Evolutionary conservation across 2,797 vertebrate species (phyloP).

Genomic region (Neomorphus geoffroyi): DNA sequence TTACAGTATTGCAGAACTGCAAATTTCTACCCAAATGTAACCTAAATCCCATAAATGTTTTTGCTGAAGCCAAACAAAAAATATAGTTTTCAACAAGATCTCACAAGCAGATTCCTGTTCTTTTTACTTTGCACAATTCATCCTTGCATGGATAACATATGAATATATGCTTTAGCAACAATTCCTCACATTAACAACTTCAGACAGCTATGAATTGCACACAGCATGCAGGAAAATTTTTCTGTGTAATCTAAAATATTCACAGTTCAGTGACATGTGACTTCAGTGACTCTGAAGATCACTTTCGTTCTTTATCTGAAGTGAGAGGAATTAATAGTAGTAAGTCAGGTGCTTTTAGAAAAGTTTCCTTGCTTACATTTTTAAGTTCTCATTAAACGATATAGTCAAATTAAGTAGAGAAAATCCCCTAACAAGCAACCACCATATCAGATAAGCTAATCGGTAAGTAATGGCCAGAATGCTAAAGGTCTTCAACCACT

Average conservation of each 20-base stretch:
- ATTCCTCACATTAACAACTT: conserved; percentile 21
- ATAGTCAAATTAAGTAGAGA: neutral
- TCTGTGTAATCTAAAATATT: conserved; percentile 3
- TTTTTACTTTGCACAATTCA: conserved; percentile 25
- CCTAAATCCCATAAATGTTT: neutral
- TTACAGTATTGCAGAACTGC: neutral
- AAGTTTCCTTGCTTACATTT: neutral
- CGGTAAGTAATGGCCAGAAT: neutral
- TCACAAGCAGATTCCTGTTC: conserved; percentile 7
- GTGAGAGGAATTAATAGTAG: neutral
- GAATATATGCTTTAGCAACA: neutral
- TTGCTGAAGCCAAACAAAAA: neutral
- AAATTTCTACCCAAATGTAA: neutral
- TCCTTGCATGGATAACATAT: neutral
- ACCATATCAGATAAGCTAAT: neutral
- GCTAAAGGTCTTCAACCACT: neutral
- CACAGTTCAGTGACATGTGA: neutral
- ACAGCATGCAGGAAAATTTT: conserved; percentile 12
- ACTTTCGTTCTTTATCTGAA: neutral
- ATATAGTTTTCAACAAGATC: neutral
- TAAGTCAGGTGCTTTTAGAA: neutral
- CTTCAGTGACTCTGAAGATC: conserved; percentile 15
- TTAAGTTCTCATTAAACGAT: neutral
- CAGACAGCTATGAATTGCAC: conserved; percentile 2
- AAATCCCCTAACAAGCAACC: neutral